Evolutionary conservation across 2,888 invertebrate species (phyloP), one percentile per base, ranked within the genome.

Genomic region (Bugula neritina): DNA sequence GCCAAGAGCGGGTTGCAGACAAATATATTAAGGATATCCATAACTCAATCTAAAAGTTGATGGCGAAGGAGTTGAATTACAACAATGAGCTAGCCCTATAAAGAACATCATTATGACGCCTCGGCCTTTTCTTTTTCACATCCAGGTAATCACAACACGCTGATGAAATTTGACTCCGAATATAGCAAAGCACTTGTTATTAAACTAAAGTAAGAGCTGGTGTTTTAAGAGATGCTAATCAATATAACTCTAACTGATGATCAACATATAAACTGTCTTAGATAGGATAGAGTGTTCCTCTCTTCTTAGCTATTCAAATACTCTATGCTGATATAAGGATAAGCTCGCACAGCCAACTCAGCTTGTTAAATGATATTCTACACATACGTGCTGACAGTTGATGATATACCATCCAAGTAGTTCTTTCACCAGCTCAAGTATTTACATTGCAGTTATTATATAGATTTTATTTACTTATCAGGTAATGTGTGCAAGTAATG

Each of bases 51-150:
- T 43, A 43, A 17, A 17, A 17, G 43, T 43, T 43, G 17, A 43
- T 43, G 10, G 43, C 43, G 10, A 10, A 43, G 43, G 63, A 27
- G 34, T 63, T 63, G 27, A 63, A n/a, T 63, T 63, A 63, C 63
- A 63, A 27, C 63, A 63, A 27, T 27, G 31, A 57, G n/a, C n/a
- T 57, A 57, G 13, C 25, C 25, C 25, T 57, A 25, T 23, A 10
- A 63, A 13, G 27, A 27, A 5, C 27, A 63, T 63, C 63, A 63
- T 63, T 31, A 63, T 63, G 63, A 63, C 63, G 63, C 63, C 63
- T 63, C 21, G 27, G 31, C 63, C 43, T 43, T 43, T 43, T 43
- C 17, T 43, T 10, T 10, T 43, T 43, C 43, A 43, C 43, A n/a
- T 43, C 43, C 17, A 43, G 43, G 10, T 43, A 43, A 43, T 43